Conservation (phyloP, 2,113 vertebrate species). For the Cavia aperea region DNA sequence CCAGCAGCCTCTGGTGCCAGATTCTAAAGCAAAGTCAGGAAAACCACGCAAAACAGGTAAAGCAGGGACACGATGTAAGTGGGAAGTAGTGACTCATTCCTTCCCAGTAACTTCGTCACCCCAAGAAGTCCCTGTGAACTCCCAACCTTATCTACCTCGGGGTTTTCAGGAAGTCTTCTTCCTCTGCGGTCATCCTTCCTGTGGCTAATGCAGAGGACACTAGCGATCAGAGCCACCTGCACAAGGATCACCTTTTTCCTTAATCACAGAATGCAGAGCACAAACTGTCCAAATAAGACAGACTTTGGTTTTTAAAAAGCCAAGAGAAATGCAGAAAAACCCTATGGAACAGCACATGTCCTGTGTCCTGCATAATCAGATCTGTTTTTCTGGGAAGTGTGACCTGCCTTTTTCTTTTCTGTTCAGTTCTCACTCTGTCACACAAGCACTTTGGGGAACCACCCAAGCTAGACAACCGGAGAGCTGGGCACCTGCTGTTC, state of each 20-base stretch:
- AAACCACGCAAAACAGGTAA: too few relatives aligned
- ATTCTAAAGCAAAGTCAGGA: not conserved
- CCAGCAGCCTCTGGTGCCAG: not conserved
- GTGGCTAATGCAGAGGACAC: not conserved
- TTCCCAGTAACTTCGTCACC: not conserved
- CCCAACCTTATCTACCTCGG: not conserved
- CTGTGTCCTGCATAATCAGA: not conserved
- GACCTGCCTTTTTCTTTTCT: conserved; percentile 30
- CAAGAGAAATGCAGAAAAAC: not conserved
- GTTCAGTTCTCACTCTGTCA: not conserved
- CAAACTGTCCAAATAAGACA: not conserved
- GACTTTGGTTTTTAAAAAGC: not conserved
- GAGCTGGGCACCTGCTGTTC: not conserved
- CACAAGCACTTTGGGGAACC: conserved; percentile 2
- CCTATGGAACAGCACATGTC: not conserved
- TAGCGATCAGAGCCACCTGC: not conserved
- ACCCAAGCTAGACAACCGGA: not conserved
- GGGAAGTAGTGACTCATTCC: not conserved
- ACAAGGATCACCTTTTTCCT: not conserved
- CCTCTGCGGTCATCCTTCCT: not conserved
- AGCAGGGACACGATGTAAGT: not conserved
- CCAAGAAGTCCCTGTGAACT: not conserved
- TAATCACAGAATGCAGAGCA: not conserved
- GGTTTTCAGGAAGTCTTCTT: not conserved
- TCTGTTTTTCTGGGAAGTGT: conserved; percentile 26